Percentiles rank a stretch among this genome's conserved stretches.
Evolutionary conservation across 23 tunicate species (phyloP).

Genomic region (Styela clava): DNA sequence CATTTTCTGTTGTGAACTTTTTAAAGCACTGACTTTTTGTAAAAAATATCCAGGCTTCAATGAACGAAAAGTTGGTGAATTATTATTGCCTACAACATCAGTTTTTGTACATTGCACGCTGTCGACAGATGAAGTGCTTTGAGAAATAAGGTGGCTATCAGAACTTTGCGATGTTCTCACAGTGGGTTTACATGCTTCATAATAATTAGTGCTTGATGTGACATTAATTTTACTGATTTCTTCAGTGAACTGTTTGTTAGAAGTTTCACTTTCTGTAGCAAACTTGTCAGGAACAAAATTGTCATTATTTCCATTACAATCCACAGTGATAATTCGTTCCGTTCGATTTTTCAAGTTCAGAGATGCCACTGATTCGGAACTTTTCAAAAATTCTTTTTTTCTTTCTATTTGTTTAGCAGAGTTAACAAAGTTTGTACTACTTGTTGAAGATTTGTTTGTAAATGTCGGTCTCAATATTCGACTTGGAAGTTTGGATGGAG

Average conservation of each 20-base stretch:
- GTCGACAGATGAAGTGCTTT: neutral
- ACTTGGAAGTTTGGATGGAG: neutral
- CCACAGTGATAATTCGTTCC: neutral
- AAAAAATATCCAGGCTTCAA: neutral
- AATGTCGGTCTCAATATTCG: conserved; percentile 16
- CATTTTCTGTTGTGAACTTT: neutral
- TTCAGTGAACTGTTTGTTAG: neutral
- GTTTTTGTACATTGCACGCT: too few relatives aligned
- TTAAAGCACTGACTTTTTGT: conserved; percentile 9
- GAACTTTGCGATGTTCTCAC: neutral
- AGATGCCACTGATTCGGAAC: neutral
- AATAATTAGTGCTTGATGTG: neutral
- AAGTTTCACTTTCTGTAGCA: neutral
- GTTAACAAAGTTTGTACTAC: neutral
- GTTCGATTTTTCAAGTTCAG: neutral
- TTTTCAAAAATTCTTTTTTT: neutral
- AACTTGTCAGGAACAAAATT: neutral
- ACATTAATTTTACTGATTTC: neutral
- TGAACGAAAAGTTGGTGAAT: conserved; percentile 6
- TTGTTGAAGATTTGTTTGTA: neutral
- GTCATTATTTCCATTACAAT: conserved; percentile 3
- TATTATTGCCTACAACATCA: too few relatives aligned
- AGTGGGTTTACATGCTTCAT: neutral
- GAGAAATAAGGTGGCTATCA: neutral
- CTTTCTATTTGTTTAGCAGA: conserved; percentile 3